A percentile compares a stretch with the other conserved stretches of the same genome.
Conservation (phyloP, 2,797 vertebrate genomes). For the Parauchenoglanis ngamensis region DNA sequence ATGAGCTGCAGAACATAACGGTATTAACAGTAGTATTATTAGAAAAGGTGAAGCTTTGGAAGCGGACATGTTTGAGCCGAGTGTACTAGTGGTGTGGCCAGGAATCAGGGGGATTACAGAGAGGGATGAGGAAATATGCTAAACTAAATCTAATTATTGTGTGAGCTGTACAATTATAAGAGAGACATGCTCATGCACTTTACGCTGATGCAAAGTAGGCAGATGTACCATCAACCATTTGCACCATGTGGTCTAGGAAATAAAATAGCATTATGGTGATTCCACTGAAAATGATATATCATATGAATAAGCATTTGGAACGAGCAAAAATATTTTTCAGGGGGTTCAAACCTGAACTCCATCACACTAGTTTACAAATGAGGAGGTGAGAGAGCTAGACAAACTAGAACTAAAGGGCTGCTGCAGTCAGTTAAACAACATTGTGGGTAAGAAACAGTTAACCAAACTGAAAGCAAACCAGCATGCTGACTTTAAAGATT, state of each 20-base stretch:
- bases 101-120: too few species aligned
- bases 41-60: background rate
- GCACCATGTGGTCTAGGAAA: background rate
- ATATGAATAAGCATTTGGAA: background rate
- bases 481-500: too few species aligned
- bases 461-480: too few species aligned
- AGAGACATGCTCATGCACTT: background rate
- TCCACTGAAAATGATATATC: background rate
- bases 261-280: background rate
- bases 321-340: background rate
- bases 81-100: too few species aligned
- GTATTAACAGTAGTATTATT: background rate
- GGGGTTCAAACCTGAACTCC: too few species aligned
- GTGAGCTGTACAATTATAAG: background rate
- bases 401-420: too few species aligned
- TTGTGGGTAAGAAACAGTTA: too few species aligned
- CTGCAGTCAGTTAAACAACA: too few species aligned
- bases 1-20: background rate
- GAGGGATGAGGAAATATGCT: background rate
- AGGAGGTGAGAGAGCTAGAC: too few species aligned
- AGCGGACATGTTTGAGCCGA: background rate
- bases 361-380: too few species aligned
- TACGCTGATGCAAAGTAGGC: background rate
- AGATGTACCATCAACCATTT: background rate
- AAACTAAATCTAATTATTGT: background rate